phyloP scores from a whole-genome alignment of 2,797 vertebrate species.

The Coracias cyanogaster region DNA sequence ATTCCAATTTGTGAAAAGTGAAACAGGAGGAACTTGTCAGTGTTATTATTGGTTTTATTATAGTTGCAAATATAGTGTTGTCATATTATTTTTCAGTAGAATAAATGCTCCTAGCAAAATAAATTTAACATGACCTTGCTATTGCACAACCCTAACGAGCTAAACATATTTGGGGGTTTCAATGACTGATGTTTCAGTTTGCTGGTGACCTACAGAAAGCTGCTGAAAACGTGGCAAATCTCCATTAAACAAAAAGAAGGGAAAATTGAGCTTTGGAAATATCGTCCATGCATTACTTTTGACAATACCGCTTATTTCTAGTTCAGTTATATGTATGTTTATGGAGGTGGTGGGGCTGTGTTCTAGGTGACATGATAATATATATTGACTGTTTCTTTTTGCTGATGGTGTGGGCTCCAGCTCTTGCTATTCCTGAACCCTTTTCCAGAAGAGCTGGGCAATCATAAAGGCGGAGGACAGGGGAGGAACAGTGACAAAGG shows the following conservation, averaged over 20 bases:
- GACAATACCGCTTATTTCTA: neutral
- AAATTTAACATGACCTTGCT: conserved; percentile 36
- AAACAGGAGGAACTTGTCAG: conserved; percentile 20
- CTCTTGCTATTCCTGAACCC: neutral
- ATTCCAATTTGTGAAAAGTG: neutral
- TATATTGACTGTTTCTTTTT: neutral
- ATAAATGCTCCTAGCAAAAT: conserved; percentile 22
- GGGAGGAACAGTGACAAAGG: neutral
- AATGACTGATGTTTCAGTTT: neutral
- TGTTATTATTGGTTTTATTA: conserved; percentile 41
- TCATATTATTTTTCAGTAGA: conserved; percentile 28
- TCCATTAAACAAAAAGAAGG: neutral
- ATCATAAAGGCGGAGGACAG: too few species aligned
- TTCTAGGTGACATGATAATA: neutral
- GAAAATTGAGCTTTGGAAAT: neutral
- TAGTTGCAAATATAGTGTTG: conserved; percentile 31
- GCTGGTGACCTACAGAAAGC: neutral
- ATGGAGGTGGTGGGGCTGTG: neutral
- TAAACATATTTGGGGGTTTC: neutral
- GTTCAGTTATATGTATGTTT: neutral
- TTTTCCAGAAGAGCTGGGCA: neutral
- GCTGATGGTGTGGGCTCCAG: neutral
- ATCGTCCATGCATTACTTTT: fast-evolving
- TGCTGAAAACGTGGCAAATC: neutral
- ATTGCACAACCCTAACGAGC: neutral